Percentiles rank a stretch among this genome's conserved stretches.
These are phyloP conservation scores for Stichodactyla mertensii DNA, from an alignment of 64 coral and sea anemone genomes.

Conservation along the genomic window DNA sequence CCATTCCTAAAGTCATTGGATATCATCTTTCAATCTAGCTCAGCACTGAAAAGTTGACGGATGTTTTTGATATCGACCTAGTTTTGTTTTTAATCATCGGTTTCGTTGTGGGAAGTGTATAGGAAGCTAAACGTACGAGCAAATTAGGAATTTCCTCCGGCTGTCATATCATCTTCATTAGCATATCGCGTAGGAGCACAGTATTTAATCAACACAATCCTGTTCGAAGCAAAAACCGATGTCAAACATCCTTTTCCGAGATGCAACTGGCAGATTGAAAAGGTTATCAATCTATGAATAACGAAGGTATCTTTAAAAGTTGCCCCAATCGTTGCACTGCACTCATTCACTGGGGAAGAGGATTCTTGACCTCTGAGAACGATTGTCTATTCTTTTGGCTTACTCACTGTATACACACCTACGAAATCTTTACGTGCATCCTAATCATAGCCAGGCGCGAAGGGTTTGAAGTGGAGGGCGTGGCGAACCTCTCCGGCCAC, in stretches of 20 bases:
- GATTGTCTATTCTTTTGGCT: background rate
- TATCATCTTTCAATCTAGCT: background rate
- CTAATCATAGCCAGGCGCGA: background rate
- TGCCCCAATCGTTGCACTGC: background rate
- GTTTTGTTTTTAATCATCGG: background rate
- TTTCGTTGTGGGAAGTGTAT: background rate
- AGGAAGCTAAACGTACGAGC: background rate
- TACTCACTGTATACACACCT: background rate
- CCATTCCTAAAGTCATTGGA: background rate
- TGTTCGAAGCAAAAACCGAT: background rate
- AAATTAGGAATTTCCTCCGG: conserved; percentile 1
- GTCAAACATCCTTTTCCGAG: background rate
- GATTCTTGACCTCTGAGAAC: background rate
- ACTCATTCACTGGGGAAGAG: background rate
- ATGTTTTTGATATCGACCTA: background rate
- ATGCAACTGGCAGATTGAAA: background rate
- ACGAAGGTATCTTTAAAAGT: background rate
- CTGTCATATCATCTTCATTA: background rate
- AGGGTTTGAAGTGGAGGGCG: conserved; percentile 8
- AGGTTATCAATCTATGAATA: background rate
- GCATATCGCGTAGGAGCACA: background rate
- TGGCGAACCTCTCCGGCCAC: background rate
- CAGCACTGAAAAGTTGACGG: background rate
- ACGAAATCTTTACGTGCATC: background rate
- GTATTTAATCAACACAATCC: background rate